Base-by-base conservation (phyloP, 2,797 vertebrate genomes). In the Lycodopsis pacificus region DNA sequence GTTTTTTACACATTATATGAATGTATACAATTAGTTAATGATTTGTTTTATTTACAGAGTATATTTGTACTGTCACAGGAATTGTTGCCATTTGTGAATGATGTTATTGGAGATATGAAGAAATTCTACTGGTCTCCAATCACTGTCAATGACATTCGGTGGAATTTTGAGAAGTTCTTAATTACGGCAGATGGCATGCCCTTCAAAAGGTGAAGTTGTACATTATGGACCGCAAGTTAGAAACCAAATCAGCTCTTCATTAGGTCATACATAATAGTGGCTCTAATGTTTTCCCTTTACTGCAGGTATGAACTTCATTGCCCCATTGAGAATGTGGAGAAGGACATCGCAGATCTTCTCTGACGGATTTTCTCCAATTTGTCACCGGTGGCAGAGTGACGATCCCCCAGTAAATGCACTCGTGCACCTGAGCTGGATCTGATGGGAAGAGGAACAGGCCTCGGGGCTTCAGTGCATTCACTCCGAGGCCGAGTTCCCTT, bases 81-180 rank as follows among this genome's bases (percentile, higher is more conserved):
- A 38, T 84, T 79, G 17, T 88, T 96, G 62, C 87, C 94, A 44
- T 96, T 91, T 90, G 94, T 95, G 38, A 96, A 95, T 76, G 94
- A 94, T 49, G 84, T 95, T 32, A 93, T 96, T 77, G 96, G 95
- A 81, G 95, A 96, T 53, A 88, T 87, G 9, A 95, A 90, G 83
- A 96, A 93, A 87, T 91, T 96, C 54, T 95, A 93, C 82, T 96
- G 95, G 95, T 94, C 93, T 42, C 95, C 95, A 12, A 87, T 96
- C 63, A 94, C 93, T 74, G 94, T 94, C 72, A 95, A 94, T 44
- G 96, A 96, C 78, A 93, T 96, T 40, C 93, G 95, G 11, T 96
- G 96, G 96, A 96, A 96, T 90, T 96, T 96, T 86, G 96, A 96
- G 76, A 96, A 93, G 90, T 96, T 96, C 73, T 89, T 96, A 10